Evolutionary conservation across 2,113 vertebrate genomes (phyloP).

Genomic region (Aleadryas rufinucha): DNA sequence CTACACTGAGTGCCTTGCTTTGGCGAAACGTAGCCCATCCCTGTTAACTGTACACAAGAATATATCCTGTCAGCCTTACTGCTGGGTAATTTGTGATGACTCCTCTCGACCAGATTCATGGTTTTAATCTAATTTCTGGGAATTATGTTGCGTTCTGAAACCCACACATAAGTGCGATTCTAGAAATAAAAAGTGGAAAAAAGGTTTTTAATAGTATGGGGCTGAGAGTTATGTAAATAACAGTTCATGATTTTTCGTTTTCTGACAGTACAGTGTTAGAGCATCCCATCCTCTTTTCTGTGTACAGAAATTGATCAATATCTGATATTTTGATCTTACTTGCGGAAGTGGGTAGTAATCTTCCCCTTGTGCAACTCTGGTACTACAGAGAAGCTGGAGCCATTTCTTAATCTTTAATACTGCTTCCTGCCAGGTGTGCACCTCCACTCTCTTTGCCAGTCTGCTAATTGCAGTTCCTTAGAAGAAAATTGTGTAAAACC

Average conservation of each 20-base stretch:
- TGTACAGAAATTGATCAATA: not conserved
- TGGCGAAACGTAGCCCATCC: not conserved
- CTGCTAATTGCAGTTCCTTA: not conserved
- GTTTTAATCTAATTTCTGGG: not conserved
- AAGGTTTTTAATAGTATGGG: not conserved
- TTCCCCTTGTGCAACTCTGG: not conserved
- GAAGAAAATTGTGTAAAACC: not conserved
- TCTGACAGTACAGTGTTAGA: not conserved
- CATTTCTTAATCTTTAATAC: not conserved
- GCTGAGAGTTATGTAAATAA: not conserved
- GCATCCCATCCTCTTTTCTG: not conserved
- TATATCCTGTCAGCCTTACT: not conserved
- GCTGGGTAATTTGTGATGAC: not conserved
- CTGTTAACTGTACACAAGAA: not conserved
- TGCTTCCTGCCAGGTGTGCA: not conserved
- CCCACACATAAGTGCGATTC: not conserved
- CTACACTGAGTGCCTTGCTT: not conserved
- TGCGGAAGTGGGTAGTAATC: not conserved
- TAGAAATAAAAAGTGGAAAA: not conserved
- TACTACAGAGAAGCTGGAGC: not conserved
- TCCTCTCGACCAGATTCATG: not conserved
- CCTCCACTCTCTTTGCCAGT: not conserved
- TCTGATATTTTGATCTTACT: not conserved
- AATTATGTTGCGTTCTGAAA: not conserved
- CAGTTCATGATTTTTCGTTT: not conserved